Base-by-base conservation (phyloP, 2,888 invertebrate genomes). In the Trichogramma dendrolimi region DNA sequence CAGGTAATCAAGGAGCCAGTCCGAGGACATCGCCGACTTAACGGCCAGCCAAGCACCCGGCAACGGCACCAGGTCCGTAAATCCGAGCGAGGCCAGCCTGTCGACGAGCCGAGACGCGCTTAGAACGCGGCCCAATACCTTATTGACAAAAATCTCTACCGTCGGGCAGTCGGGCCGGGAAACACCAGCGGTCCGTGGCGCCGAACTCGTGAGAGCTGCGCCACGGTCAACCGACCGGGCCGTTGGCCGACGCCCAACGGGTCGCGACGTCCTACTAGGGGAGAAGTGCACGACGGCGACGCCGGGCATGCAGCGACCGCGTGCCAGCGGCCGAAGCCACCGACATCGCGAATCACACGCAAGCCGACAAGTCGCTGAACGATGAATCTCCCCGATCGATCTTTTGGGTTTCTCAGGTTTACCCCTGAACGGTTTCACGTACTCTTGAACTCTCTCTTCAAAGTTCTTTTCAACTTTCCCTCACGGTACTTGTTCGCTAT, bases 401-500 rank as follows among this genome's bases (percentile, higher is more conserved):
- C 79, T 79, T 81, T 81, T 78, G 78, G 80, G 80, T 80, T 84
- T 83, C 81, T 84, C 84, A 80, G 83, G 80, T 79, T 82, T 81
- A 80, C 81, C 81, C 79, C 79, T 80, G 81, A 80, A 79, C 81
- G 80, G 81, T 82, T 79, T 80, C 81, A 82, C 81, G 72, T 70
- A 71, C 71, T 71, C 67, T 72, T 71, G 67, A 71, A 72, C 71
- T 72, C 71, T 73, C 71, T 85, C 82, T 85, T 84, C 84, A 85
- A 84, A 86, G 85, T 86, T 81, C 85, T 86, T 85, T 85, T 83
- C 84, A 86, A 81, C 85, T 87, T 86, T 87, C 85, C 85, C 83
- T 86, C 85, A 83, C 84, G 84, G 83, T 83, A 84, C 83, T 84
- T 83, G 79, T 80, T 81, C 80, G 83, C 83, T 85, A 85, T 85